Evolutionary conservation across 2,113 vertebrate genomes (phyloP).

Genomic region (Procavia capensis): DNA sequence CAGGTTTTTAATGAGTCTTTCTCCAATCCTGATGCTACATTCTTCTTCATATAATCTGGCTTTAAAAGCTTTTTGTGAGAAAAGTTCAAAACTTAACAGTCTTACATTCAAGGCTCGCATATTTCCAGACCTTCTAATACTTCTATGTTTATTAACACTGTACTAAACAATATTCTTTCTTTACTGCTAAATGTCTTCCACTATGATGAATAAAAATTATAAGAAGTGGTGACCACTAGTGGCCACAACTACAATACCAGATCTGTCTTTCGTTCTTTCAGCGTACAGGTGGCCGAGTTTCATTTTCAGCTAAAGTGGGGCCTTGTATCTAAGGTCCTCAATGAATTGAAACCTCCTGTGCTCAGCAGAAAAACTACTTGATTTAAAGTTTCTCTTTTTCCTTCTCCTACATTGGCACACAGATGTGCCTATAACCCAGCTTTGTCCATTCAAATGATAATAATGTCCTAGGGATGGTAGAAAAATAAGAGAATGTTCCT

Average conservation of each 20-base stretch:
- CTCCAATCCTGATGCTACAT: too few relatives aligned
- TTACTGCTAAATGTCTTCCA: not conserved
- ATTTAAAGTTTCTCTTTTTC: not conserved
- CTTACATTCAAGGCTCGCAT: not conserved
- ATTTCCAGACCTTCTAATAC: slow-evolving; percentile 3
- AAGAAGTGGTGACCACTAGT: not conserved
- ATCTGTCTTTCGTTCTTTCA: not conserved
- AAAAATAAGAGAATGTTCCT: not conserved
- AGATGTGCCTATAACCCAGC: not conserved
- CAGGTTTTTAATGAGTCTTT: too few relatives aligned
- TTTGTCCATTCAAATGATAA: not conserved
- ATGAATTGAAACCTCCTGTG: not conserved
- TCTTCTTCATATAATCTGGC: too few relatives aligned
- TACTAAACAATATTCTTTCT: not conserved
- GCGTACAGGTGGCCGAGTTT: not conserved
- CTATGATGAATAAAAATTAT: not conserved
- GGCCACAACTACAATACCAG: not conserved
- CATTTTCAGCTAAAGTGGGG: not conserved
- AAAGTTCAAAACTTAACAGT: slow-evolving; percentile 41
- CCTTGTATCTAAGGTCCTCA: not conserved
- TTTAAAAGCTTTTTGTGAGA: not conserved
- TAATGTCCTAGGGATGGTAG: not conserved
- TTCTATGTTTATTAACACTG: not conserved
- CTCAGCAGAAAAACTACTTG: not conserved
- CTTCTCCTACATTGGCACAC: not conserved